These are phyloP conservation scores for Eulemur albifrons DNA, from an alignment of 2,797 vertebrate genomes.

Conservation along the genomic window DNA sequence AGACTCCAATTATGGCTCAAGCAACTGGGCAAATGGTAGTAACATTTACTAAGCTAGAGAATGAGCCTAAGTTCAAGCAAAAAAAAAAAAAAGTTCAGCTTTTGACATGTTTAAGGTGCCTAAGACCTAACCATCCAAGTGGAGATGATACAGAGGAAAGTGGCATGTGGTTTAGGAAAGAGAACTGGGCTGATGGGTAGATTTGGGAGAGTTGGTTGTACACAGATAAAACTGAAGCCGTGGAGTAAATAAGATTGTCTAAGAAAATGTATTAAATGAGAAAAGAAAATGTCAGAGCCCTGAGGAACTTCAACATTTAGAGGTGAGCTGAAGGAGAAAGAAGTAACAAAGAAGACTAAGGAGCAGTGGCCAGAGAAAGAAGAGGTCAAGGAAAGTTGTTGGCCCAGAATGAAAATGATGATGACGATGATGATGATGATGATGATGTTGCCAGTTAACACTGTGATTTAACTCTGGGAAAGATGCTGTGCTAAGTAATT, in stretches of 20 bases:
- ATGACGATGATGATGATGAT: too few species aligned
- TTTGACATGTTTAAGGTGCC: not conserved
- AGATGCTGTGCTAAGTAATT: not conserved
- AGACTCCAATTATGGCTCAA: not conserved
- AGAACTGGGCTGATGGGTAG: not conserved
- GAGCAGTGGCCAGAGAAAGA: not conserved
- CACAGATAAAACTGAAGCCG: not conserved
- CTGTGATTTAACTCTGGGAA: not conserved
- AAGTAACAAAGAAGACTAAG: not conserved
- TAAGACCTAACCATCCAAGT: not conserved
- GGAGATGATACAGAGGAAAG: not conserved
- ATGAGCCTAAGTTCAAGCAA: not conserved
- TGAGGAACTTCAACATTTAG: not conserved
- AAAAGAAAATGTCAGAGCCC: not conserved
- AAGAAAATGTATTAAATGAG: not conserved
- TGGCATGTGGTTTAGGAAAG: not conserved
- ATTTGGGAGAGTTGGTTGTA: not conserved
- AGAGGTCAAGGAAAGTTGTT: not conserved
- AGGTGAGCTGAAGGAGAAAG: not conserved
- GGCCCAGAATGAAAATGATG: not conserved
- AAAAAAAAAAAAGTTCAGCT: not conserved
- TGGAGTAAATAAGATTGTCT: not conserved
- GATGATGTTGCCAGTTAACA: not conserved
- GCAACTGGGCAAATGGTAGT: not conserved
- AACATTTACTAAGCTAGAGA: not conserved